These are phyloP conservation scores for Mastigias papua DNA, from an alignment of 30 jellyfish, hydroid and myxozoan species.

Conservation along the genomic window DNA sequence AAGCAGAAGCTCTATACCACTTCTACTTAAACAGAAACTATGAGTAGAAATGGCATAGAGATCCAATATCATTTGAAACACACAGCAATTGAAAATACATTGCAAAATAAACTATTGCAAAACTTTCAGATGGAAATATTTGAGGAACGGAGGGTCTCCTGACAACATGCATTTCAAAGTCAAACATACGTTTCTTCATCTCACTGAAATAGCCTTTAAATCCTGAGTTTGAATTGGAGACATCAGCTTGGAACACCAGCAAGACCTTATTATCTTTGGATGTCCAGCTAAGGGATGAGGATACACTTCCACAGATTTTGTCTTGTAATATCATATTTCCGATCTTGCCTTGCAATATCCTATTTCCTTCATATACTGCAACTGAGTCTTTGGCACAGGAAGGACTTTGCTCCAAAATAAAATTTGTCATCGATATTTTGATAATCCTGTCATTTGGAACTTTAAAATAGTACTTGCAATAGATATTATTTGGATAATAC, in stretches of 20 bases:
- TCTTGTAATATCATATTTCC: background rate
- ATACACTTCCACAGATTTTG: background rate
- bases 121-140: background rate
- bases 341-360: background rate
- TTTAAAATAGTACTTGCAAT: background rate
- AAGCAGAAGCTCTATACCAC: too few relatives aligned
- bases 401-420: background rate
- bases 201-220: background rate
- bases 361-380: background rate
- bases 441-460: background rate
- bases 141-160: background rate
- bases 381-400: conserved; percentile 2
- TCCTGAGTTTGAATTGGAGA: background rate
- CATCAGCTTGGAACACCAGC: conserved; percentile 6
- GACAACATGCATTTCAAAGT: background rate
- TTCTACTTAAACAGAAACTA: background rate
- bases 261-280: background rate
- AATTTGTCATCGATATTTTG: background rate
- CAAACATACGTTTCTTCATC: background rate
- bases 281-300: background rate
- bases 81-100: too few relatives aligned
- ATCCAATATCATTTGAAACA: too few relatives aligned
- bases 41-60: background rate
- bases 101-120: too few relatives aligned
- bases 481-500: background rate